Base-by-base conservation (phyloP, 2,888 invertebrate genomes). In the Panopea generosa region DNA sequence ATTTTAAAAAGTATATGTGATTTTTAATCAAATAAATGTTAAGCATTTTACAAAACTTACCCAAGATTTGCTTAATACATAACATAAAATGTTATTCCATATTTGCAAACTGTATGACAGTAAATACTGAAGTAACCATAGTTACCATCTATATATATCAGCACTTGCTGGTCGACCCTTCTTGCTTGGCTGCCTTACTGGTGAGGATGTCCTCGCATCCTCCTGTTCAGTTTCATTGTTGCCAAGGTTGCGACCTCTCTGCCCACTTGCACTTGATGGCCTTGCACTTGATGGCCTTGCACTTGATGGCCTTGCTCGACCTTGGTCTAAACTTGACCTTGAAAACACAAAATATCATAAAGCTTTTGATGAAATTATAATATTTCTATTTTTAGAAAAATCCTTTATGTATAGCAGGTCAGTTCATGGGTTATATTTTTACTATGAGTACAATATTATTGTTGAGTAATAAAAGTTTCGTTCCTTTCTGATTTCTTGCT, bases 161-260 rank as follows among this genome's bases (percentile, higher is more conserved):
- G 87, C 86, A 85, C 84, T 88, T 7, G 82, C 72, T 20, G 86
- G 86, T 59, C 83, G 78, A 14, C 47, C 56, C 29, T 75, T 83
- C 33, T 77, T 80, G 14, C 69, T 16, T 50, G 50, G 20, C 40
- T 72, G 9, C 18, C 60, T 70, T 3, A 26, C 61, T 20, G 60
- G 45, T 24, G 70, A 50, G 11, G 55, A 29, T 7, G 53, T 29
- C 6, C 18, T 20, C 9, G 0, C 20, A n/a, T 67, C 57, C 20
- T 24, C 14, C 18, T n/a, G 16, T 16, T 29, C 22, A 22, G 4
- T 53, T n/a, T 20, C 59, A 33, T 14, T 40, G 38, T n/a, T 11
- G 38, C 11, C n/a, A 22, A 20, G 53, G 24, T 27, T 43, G 26
- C 53, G 53, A 63, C 27, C 9, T 49, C 33, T 61, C 18, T 47